phyloP scores from a whole-genome alignment of 1,140 invertebrate genomes.

The Ostrea edulis region DNA sequence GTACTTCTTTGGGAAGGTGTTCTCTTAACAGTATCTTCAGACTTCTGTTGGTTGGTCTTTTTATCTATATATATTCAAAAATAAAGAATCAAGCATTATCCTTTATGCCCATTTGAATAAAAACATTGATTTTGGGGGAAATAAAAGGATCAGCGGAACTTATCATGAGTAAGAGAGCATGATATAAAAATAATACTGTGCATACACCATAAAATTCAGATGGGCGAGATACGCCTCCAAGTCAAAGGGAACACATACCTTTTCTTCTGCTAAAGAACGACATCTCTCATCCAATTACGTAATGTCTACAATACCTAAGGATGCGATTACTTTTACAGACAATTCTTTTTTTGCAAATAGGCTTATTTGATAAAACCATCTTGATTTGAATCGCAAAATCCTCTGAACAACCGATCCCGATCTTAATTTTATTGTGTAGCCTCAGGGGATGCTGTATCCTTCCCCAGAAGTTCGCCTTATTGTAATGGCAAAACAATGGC shows the following conservation, averaged over 20 bases:
- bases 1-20: constrained; percentile 1
- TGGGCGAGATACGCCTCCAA: constrained; percentile 44
- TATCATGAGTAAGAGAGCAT: too few relatives aligned
- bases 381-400: constrained; percentile 9
- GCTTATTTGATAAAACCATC: not conserved
- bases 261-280: constrained; percentile 42
- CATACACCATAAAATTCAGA: not conserved
- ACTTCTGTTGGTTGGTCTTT: not conserved
- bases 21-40: not conserved
- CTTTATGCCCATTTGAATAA: too few relatives aligned
- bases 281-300: not conserved
- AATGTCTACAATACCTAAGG: not conserved
- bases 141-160: too few relatives aligned
- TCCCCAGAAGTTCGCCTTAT: too few relatives aligned
- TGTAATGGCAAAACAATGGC: too few relatives aligned
- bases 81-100: too few relatives aligned
- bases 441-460: too few relatives aligned
- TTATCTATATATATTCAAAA: not conserved
- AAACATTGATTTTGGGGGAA: too few relatives aligned
- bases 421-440: not conserved
- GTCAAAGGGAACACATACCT: not conserved
- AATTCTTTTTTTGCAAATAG: not conserved
- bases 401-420: constrained; percentile 13
- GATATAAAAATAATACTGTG: too few relatives aligned
- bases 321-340: not conserved